Base-by-base conservation (phyloP, 2,888 invertebrate species). In the Eupeodes latifasciatus region DNA sequence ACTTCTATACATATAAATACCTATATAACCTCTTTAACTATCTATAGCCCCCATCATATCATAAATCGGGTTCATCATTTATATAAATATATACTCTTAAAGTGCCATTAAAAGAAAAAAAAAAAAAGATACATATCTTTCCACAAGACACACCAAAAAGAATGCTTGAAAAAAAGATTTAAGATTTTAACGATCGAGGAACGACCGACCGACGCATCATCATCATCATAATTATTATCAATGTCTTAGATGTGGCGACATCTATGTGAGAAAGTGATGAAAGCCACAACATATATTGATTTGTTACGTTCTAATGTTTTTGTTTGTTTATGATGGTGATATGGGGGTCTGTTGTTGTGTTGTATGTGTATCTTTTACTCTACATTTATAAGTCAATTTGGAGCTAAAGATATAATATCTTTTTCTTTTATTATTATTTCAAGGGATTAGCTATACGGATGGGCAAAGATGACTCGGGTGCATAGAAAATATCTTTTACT, bases 241-340 rank as follows among this genome's bases (percentile, higher is more conserved):
- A 7, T 40, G 40, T 40, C 40, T 40, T 40, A 40, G 16, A 78
- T 61, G 72, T 81, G 85, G 85, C 81, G 85, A 85, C 81, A 81
- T 85, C 81, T 85, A 78, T 78, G 72, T 34, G 67, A 85, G 78
- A 78, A 85, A 69, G 81, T 78, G 81, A 85, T 81, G 81, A 81
- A 78, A 84, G 84, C 74, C 11, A 55, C 71, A 71, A 5, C 6
- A 7, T 40, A 9, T 55, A 75, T 79, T 80, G 80, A 80, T 84
- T 84, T 84, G 84, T 80, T 74, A 67, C 78, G 40, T 72, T 71
- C 72, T 78, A 57, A 72, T 36, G 40, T 81, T 69, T 62, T 27
- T 80, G 74, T 84, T 84, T 84, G 69, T 84, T 75, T 84, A 69
- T 69, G 47, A 47, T 12, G 36, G 19, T 47, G 66, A 27, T 44